Evolutionary conservation across 2,113 vertebrate species (phyloP).

Genomic region (Mormyrus iriodes): DNA sequence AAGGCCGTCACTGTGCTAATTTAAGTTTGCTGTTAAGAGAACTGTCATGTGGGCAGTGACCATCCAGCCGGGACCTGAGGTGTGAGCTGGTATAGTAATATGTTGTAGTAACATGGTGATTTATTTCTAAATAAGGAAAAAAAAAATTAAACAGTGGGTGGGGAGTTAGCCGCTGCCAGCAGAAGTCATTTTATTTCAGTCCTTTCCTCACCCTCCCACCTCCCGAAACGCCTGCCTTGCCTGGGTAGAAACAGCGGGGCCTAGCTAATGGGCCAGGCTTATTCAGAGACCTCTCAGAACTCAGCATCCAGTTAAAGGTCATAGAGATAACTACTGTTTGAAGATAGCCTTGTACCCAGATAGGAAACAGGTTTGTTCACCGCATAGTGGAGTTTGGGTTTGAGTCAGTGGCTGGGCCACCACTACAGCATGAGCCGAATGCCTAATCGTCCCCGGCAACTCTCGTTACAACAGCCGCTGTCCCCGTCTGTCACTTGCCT

Average conservation of each 20-base stretch:
- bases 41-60: not conserved
- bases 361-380: not conserved
- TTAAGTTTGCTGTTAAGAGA: not conserved
- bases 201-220: not conserved
- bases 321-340: constrained; percentile 5
- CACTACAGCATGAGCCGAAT: not conserved
- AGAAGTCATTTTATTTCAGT: not conserved
- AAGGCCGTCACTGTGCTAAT: not conserved
- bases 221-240: not conserved
- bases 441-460: not conserved
- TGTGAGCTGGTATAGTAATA: constrained; percentile 4
- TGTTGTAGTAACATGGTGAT: not conserved
- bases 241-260: not conserved
- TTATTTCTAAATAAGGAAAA: constrained; percentile 10
- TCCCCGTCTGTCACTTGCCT: not conserved
- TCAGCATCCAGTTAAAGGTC: constrained; percentile 6
- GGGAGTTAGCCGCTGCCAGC: not conserved
- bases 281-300: not conserved
- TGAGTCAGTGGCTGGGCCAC: constrained; percentile 7
- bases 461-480: not conserved
- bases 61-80: not conserved
- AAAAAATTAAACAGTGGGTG: not conserved
- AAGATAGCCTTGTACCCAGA: constrained; percentile 14
- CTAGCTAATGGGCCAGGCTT: not conserved
- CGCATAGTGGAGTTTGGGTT: constrained; percentile 10